A percentile compares a stretch with the other conserved stretches of the same genome.
Conservation (phyloP, 1,140 invertebrate species). For the Laodelphax striatellus region DNA sequence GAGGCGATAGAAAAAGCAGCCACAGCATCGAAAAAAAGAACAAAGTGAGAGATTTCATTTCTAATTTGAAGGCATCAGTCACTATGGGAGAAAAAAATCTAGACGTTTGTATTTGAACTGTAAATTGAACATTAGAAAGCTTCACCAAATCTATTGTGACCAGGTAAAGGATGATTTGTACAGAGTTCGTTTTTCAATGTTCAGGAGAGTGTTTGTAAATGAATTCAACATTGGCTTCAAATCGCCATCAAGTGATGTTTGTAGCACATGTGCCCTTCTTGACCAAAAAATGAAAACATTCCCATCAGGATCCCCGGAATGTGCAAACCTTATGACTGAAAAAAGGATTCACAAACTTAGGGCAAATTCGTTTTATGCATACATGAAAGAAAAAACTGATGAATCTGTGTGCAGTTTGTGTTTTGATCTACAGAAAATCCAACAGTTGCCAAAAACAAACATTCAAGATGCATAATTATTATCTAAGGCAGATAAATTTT, state of each 20-base stretch:
- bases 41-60: background rate
- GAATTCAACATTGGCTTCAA: background rate
- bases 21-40: background rate
- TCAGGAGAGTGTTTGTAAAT: background rate
- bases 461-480: background rate
- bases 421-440: background rate
- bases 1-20: background rate
- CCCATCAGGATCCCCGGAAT: background rate
- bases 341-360: background rate
- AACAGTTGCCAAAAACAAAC: background rate
- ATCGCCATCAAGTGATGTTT: background rate
- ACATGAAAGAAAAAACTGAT: background rate
- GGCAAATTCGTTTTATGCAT: background rate
- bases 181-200: background rate
- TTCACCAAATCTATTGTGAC: background rate
- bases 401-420: background rate
- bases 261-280: background rate
- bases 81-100: background rate
- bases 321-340: background rate
- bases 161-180: background rate
- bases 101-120: background rate
- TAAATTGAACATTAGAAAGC: background rate
- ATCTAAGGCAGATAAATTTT: background rate
- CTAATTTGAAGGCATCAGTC: background rate
- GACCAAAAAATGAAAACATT: background rate